These are phyloP conservation scores for Indicator maculatus DNA, from an alignment of 2,113 vertebrate genomes.

Conservation along the genomic window DNA sequence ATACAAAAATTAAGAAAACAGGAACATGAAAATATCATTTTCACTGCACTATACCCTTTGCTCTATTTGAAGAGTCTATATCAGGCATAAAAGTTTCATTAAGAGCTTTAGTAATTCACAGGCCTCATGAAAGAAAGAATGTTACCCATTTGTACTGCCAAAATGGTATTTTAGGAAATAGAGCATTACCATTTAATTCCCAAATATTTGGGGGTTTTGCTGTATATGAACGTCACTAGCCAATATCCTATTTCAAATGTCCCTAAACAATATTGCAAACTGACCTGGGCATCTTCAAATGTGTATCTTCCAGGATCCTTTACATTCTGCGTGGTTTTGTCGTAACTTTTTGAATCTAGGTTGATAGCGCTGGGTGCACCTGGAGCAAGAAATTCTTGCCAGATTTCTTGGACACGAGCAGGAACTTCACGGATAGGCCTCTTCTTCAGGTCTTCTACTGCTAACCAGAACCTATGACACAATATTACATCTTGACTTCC, in stretches of 20 bases:
- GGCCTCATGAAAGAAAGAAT: background rate
- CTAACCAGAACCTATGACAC: conserved; percentile 90
- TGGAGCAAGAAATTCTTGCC: conserved; percentile 94
- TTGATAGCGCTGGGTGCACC: conserved; percentile 97
- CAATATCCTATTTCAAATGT: background rate
- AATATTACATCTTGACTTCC: background rate
- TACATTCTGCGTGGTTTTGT: conserved; percentile 95
- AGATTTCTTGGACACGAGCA: conserved; percentile 92
- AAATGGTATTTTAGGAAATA: background rate
- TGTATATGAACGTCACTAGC: background rate
- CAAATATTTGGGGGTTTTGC: background rate
- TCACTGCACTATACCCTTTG: background rate
- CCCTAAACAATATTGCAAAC: background rate
- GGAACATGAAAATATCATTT: background rate
- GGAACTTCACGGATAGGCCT: conserved; percentile 93
- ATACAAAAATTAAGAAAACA: background rate
- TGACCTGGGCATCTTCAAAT: conserved; percentile 95
- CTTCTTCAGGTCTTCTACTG: conserved; percentile 95
- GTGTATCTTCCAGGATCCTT: conserved; percentile 94
- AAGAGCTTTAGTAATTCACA: background rate
- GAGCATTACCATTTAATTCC: background rate
- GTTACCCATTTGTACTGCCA: background rate
- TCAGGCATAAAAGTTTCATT: background rate
- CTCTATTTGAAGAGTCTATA: background rate
- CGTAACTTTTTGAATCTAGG: conserved; percentile 96